Conservation (phyloP, 2,113 vertebrate genomes). For the Tapirus terrestris region DNA sequence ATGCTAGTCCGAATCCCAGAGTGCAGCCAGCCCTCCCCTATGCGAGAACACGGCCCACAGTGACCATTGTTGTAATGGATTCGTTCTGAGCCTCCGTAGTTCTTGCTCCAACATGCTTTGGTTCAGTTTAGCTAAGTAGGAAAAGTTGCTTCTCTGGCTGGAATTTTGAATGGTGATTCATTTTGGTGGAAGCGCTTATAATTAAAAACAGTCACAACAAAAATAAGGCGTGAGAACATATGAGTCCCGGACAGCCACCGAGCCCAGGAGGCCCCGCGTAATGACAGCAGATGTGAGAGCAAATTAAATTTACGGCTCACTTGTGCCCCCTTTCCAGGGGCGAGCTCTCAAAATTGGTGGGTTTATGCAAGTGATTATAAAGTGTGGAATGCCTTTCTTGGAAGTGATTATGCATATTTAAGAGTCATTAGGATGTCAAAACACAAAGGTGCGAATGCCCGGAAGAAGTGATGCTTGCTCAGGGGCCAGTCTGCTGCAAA, state of each 20-base stretch:
- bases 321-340: conserved; percentile 10
- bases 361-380: conserved; percentile 3
- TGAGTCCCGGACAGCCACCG: neutral
- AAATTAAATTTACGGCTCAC: conserved; percentile 59
- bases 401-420: conserved; percentile 36
- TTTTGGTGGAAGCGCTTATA: conserved; percentile 45
- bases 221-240: neutral
- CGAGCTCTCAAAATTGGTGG: neutral
- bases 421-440: conserved; percentile 11
- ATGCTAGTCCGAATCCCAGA: neutral
- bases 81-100: neutral
- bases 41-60: fast-evolving
- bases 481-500: fast-evolving
- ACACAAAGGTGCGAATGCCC: neutral
- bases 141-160: neutral
- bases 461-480: neutral
- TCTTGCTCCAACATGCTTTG: neutral
- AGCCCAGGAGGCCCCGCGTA: neutral
- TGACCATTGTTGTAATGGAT: neutral
- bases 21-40: fast-evolving
- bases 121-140: neutral
- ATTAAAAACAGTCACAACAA: conserved; percentile 59
- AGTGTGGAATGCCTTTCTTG: neutral
- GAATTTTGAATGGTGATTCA: conserved; percentile 40
- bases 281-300: conserved; percentile 32